phyloP scores from a whole-genome alignment of 2,797 vertebrate genomes.

The Steatocranus sp. region DNA sequence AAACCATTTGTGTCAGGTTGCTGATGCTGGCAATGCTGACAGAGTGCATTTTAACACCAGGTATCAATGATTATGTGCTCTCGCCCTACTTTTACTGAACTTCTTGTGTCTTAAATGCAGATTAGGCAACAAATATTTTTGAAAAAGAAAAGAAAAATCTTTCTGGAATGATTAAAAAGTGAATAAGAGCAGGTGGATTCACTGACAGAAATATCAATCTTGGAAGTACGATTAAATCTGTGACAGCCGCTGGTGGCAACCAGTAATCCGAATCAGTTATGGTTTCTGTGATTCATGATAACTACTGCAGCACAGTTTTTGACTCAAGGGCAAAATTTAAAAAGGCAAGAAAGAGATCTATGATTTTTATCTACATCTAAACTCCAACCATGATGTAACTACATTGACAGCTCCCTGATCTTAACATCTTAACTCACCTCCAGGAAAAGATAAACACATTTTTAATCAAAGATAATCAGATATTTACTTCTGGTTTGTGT shows the following conservation, averaged over 20 bases:
- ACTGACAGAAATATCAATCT: constrained; percentile 4
- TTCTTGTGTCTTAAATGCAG: background rate
- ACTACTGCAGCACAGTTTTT: constrained; percentile 3
- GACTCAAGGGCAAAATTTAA: constrained; percentile 8
- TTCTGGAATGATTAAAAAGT: background rate
- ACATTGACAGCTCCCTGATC: background rate
- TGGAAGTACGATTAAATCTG: background rate
- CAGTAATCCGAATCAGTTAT: constrained; percentile 30
- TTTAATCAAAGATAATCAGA: background rate
- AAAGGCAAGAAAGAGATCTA: background rate
- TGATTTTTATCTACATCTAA: constrained; percentile 20
- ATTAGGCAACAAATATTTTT: background rate
- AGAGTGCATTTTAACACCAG: background rate
- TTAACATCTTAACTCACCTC: background rate
- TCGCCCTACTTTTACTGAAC: background rate
- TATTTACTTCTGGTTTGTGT: background rate
- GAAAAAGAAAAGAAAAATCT: background rate
- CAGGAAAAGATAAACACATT: constrained; percentile 8
- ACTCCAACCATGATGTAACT: background rate
- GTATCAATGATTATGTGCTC: background rate
- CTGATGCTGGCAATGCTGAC: background rate
- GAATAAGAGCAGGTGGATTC: background rate
- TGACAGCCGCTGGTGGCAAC: constrained; percentile 12
- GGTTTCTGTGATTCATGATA: constrained; percentile 30
- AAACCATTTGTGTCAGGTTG: background rate